Percentiles rank a stretch among this genome's conserved stretches.
phyloP scores from a whole-genome alignment of 2,888 invertebrate species.

The Torymus aiolomorphi region DNA sequence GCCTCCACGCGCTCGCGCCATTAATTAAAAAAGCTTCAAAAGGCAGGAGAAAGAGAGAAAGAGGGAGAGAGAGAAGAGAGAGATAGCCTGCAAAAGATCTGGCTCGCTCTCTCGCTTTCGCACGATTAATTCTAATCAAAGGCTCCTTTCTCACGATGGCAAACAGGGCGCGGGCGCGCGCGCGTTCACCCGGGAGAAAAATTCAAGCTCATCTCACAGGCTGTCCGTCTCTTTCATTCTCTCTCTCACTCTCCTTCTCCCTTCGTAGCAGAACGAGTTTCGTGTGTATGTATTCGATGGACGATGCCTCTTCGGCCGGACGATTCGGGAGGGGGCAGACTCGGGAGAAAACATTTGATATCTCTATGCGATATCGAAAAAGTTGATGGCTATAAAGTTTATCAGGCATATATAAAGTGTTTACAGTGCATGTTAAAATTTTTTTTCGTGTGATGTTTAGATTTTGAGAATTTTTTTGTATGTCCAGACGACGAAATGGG shows the following conservation, averaged over 20 bases:
- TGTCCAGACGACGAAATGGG: no score
- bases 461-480: no score
- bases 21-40: conserved; percentile 38
- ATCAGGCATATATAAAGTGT: not conserved
- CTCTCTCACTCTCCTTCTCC: not conserved
- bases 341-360: conserved; percentile 11
- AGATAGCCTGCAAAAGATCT: no score
- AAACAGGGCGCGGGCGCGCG: no score
- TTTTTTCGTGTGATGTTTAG: no score
- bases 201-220: conserved; percentile 29
- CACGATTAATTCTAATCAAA: conserved; percentile 49
- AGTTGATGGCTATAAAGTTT: not conserved
- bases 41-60: not conserved
- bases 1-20: conserved; percentile 2
- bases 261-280: conserved; percentile 20
- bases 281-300: not conserved
- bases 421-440: no score
- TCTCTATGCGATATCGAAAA: not conserved
- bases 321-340: no score
- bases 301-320: no score
- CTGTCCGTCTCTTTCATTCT: conserved; percentile 34
- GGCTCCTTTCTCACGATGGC: conserved; percentile 19
- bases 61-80: not conserved
- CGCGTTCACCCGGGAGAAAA: conserved; percentile 7
- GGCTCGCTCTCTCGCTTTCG: conserved; percentile 13